These are phyloP conservation scores for Diarsia rubi DNA, from an alignment of 2,888 invertebrate genomes.

Conservation along the genomic window DNA sequence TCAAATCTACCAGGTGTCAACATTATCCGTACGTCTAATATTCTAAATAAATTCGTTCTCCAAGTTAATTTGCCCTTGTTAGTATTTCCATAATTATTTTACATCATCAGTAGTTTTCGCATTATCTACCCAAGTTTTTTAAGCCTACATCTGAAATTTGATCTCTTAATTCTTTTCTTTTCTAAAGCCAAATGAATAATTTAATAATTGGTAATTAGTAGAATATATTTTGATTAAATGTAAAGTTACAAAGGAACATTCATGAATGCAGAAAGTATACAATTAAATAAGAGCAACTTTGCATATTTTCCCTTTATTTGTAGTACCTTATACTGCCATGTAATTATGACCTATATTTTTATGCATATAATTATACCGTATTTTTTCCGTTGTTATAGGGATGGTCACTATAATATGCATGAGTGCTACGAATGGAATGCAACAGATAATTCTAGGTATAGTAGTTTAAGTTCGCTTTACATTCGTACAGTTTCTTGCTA, in stretches of 20 bases:
- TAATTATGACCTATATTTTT: not conserved
- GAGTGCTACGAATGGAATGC: not conserved
- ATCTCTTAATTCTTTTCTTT: not conserved
- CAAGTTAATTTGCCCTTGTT: too few relatives aligned
- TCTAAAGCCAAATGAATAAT: not conserved
- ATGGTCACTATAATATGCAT: not conserved
- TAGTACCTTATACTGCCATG: not conserved
- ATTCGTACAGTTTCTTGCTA: not conserved
- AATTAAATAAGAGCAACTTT: constrained; percentile 1
- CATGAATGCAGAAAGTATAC: not conserved
- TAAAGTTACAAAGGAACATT: constrained; percentile 1
- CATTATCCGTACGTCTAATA: too few relatives aligned
- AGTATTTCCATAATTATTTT: too few relatives aligned
- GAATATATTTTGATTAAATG: not conserved
- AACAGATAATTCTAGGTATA: not conserved
- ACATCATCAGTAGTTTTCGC: not conserved
- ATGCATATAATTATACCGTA: not conserved
- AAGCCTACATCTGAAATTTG: not conserved
- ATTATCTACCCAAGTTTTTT: not conserved
- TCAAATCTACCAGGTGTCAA: too few relatives aligned
- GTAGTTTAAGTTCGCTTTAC: not conserved
- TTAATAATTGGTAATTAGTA: not conserved
- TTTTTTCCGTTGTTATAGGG: not conserved
- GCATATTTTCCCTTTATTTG: not conserved
- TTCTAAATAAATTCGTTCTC: too few relatives aligned